Evolutionary conservation across 1,140 invertebrate species (phyloP).

Genomic region (Callitettix versicolor): DNA sequence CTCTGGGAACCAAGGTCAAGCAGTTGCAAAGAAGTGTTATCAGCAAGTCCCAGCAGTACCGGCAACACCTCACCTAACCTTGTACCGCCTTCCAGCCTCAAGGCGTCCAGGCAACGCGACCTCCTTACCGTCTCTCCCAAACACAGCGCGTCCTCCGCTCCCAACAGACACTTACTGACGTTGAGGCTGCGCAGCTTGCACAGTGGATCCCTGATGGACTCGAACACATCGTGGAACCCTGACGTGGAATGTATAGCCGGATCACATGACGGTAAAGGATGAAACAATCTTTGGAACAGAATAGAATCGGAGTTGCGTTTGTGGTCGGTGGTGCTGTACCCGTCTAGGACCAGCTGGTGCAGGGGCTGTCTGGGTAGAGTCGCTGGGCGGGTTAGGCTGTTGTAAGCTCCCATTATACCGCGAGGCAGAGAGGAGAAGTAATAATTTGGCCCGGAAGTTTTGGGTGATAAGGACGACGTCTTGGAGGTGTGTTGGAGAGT

Average conservation of each 20-base stretch:
- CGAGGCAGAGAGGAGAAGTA: conserved; percentile 38
- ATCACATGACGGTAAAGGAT: conserved; percentile 40
- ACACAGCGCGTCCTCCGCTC: conserved; percentile 41
- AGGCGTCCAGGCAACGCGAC: conserved; percentile 38
- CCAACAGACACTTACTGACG: conserved; percentile 39
- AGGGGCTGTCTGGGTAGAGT: conserved; percentile 37
- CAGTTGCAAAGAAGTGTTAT: conserved; percentile 41
- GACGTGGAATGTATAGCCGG: conserved; percentile 34
- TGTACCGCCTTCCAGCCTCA: conserved; percentile 41
- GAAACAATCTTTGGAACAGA: conserved; percentile 38
- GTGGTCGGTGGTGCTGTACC: conserved; percentile 30
- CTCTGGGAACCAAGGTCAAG: conserved; percentile 41
- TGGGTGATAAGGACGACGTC: conserved; percentile 26
- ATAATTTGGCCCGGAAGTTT: conserved; percentile 19
- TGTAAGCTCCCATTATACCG: conserved; percentile 33
- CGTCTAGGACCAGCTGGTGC: conserved; percentile 29
- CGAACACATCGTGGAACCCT: conserved; percentile 38
- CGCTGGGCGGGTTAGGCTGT: conserved; percentile 34
- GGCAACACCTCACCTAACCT: conserved; percentile 38
- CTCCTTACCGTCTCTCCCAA: conserved; percentile 42
- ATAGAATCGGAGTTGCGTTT: conserved; percentile 42
- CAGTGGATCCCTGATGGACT: conserved; percentile 35
- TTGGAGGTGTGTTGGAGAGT: conserved; percentile 30
- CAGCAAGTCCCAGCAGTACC: conserved; percentile 39
- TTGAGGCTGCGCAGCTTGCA: conserved; percentile 41